Conservation (phyloP, 1,140 invertebrate species). For the Brachionus paranguensis region DNA sequence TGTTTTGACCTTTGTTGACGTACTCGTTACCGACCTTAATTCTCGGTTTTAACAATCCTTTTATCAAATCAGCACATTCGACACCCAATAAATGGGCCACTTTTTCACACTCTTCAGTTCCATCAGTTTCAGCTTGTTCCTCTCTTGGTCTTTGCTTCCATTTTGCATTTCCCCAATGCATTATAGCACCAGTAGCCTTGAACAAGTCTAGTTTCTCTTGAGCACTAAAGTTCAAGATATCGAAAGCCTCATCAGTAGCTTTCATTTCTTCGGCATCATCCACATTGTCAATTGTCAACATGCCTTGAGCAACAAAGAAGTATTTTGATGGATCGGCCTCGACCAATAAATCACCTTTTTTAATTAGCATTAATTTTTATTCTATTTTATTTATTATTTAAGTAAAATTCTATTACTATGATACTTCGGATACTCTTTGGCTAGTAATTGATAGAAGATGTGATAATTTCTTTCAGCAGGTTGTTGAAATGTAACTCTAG, state of each 20-base stretch:
- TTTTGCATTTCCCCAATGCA: constrained; percentile 98
- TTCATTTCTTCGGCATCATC: constrained; percentile 91
- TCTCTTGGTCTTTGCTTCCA: constrained; percentile 99
- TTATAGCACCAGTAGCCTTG: constrained; percentile 90
- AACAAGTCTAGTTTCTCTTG: constrained; percentile 93
- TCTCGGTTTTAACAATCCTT: constrained; percentile 61
- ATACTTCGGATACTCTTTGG: constrained; percentile 69
- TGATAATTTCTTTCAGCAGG: constrained; percentile 94
- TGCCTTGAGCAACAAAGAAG: constrained; percentile 91
- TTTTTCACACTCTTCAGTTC: constrained; percentile 86
- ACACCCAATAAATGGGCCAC: constrained; percentile 77
- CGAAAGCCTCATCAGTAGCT: constrained; percentile 92
- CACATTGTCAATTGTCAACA: constrained; percentile 86
- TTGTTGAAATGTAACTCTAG: constrained; percentile 99
- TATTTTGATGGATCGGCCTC: constrained; percentile 77
- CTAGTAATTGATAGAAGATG: constrained; percentile 99
- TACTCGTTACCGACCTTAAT: constrained; percentile 75
- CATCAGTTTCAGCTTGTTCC: constrained; percentile 97
- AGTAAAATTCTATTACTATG: constrained; percentile 44
- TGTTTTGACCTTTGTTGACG: constrained; percentile 95
- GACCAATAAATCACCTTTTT: constrained; percentile 73
- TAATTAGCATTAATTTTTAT: neutral
- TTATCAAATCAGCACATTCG: constrained; percentile 60
- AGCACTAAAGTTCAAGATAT: constrained; percentile 90
- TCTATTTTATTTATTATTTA: neutral